Conservation (phyloP, 2,888 invertebrate genomes). For the Troides aeacus region DNA sequence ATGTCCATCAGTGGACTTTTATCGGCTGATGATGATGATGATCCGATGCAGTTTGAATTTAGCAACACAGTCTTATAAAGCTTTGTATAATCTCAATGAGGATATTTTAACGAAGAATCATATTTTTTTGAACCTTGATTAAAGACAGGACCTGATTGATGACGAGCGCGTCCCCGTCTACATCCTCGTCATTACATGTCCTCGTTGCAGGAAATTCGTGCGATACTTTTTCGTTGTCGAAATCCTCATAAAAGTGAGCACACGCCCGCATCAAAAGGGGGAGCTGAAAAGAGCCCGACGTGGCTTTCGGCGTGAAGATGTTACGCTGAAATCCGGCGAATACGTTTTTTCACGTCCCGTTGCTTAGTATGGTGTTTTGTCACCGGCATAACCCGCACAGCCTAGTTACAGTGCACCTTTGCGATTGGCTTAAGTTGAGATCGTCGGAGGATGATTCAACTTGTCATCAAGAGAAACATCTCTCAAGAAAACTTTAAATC, state of each 20-base stretch:
- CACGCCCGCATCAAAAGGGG: slow-evolving; percentile 32
- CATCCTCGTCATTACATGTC: too few species aligned
- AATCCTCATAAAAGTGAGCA: slow-evolving; percentile 37
- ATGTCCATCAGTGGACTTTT: too few species aligned
- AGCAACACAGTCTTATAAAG: too few species aligned
- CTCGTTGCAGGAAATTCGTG: slow-evolving; percentile 21
- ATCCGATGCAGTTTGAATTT: too few species aligned
- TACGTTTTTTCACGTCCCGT: slow-evolving; percentile 47
- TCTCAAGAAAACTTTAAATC: too few species aligned
- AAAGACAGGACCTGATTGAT: background rate
- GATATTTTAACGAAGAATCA: too few species aligned
- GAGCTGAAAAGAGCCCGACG: slow-evolving; percentile 37
- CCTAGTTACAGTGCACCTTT: slow-evolving; percentile 33
- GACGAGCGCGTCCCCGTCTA: slow-evolving; percentile 3
- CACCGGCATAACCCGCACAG: slow-evolving; percentile 41
- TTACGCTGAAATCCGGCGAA: slow-evolving; percentile 47
- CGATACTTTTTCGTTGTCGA: slow-evolving; percentile 32
- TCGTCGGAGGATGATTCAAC: too few species aligned
- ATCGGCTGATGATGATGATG: too few species aligned
- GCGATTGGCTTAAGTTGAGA: slow-evolving; percentile 33
- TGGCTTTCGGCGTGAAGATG: slow-evolving; percentile 39
- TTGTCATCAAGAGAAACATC: too few species aligned
- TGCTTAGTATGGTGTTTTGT: slow-evolving; percentile 46
- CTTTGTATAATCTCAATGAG: too few species aligned
- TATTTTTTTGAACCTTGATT: slow-evolving; percentile 4